Evolutionary conservation across 2,113 vertebrate species (phyloP), one percentile per base, ranked within the genome.

Genomic region (Ploceus nigricollis): DNA sequence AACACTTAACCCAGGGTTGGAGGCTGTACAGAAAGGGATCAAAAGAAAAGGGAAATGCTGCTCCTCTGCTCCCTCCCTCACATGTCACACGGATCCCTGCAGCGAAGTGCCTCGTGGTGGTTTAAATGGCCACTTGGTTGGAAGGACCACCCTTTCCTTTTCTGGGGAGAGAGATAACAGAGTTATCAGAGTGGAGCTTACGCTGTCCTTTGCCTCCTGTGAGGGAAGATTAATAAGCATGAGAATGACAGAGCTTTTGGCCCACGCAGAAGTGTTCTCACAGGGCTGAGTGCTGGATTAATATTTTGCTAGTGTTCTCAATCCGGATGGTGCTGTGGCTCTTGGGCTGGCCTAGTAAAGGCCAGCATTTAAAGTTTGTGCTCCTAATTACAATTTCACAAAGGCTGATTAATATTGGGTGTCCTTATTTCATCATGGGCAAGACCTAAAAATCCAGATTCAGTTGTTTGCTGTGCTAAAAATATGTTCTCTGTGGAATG

Each of bases 81-180:
- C 63, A 42, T 3, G 31, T 35, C 8, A 11, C 39, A 47, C 9
- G 6, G 27, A 37, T 70, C 75, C 40, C n/a, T 37, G 84, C 15
- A 3, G 33, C 2, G 2, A 23, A 57, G 33, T 15, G 50, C 56
- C 66, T 66, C 11, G 13, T 40, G n/a, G 70, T 69, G 17, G 63
- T 85, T 93, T 61, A 87, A 93, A 84, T 86, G 90, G 28, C 64
- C 11, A 4, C 84, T 77, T 35, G 35, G 58, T 28, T 79, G 87
- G 85, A 78, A 82, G 89, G 71, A 76, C 70, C 86, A 80, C 95
- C 96, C 94, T 90, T 96, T 87, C 96, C 93, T 93, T 93, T 84
- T 81, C 94, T 97, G 95, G 82, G 39, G 57, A 44, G 45, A 28
- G 85, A 89, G 97, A 97, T 97, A 97, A 94, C 58, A 20, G 58